Evolutionary conservation across 2,797 vertebrate species (phyloP).

Genomic region (Alcedo quadribrachys): DNA sequence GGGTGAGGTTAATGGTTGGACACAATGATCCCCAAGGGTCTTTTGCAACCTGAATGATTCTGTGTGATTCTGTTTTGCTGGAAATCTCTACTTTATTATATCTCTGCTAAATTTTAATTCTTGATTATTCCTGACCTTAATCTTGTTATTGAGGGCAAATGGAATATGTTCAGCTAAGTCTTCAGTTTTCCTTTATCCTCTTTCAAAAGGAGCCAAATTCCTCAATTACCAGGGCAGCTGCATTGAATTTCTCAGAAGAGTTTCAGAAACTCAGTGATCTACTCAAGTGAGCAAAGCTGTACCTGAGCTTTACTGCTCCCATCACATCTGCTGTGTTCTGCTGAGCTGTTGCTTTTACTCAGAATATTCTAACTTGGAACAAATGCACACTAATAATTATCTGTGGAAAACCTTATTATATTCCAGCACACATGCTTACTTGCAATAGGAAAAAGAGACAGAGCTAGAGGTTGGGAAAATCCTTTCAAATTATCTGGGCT

Average conservation of each 20-base stretch:
- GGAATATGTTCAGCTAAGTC: background rate
- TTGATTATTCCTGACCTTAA: background rate
- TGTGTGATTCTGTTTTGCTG: background rate
- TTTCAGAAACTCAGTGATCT: slow-evolving; percentile 47
- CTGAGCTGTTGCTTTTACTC: slow-evolving; percentile 13
- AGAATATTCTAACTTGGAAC: slow-evolving; percentile 53
- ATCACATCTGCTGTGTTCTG: slow-evolving; percentile 11
- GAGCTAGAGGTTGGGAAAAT: background rate
- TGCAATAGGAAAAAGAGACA: background rate
- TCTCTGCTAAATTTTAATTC: background rate
- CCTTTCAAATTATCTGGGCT: background rate
- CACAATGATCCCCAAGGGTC: too few species aligned
- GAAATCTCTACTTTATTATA: background rate
- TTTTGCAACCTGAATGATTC: too few species aligned
- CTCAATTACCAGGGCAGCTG: background rate
- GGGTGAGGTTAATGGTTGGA: background rate
- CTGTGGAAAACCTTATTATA: slow-evolving; percentile 1
- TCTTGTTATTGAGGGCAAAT: background rate
- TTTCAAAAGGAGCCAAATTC: slow-evolving; percentile 13
- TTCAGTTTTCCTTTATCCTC: background rate
- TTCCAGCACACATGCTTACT: background rate
- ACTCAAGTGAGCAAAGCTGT: slow-evolving; percentile 44
- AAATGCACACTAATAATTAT: background rate
- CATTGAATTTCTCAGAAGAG: background rate
- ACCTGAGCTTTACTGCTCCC: slow-evolving; percentile 1